phyloP scores from a whole-genome alignment of 2,113 vertebrate genomes.

The Corynorhinus townsendii region DNA sequence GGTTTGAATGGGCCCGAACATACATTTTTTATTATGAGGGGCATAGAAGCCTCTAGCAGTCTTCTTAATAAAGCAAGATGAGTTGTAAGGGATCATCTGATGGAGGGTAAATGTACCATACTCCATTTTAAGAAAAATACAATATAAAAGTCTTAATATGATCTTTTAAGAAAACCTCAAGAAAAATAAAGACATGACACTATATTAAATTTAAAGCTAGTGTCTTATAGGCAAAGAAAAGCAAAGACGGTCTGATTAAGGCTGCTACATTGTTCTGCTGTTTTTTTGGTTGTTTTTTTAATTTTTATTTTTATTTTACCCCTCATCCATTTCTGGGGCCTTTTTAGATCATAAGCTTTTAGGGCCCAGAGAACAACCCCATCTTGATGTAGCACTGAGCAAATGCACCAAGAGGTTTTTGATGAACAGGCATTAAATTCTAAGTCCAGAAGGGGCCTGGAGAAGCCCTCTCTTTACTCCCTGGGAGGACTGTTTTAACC shows the following conservation, averaged over 20 bases:
- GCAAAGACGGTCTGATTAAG: conserved; percentile 61
- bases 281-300: conserved; percentile 52
- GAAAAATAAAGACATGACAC: conserved; percentile 69
- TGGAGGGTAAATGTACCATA: conserved; percentile 48
- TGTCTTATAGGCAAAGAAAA: conserved; percentile 66
- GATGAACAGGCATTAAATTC: conserved; percentile 63
- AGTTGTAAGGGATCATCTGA: conserved; percentile 47
- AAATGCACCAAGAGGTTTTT: conserved; percentile 44
- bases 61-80: conserved; percentile 55
- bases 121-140: conserved; percentile 65
- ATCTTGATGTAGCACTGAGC: conserved; percentile 46
- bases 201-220: conserved; percentile 75
- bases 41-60: conserved; percentile 41
- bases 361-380: conserved; percentile 21
- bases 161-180: conserved; percentile 67
- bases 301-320: too few relatives aligned
- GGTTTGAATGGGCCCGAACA: conserved; percentile 49
- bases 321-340: conserved; percentile 34
- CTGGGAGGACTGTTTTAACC: background rate
- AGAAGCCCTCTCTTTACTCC: conserved; percentile 9
- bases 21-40: conserved; percentile 57
- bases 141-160: conserved; percentile 63
- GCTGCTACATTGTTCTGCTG: conserved; percentile 47
- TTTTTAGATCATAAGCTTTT: conserved; percentile 60
- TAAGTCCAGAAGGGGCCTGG: conserved; percentile 39